Percentiles rank a stretch among this genome's conserved stretches.
Evolutionary conservation across 2,888 invertebrate genomes (phyloP).

Genomic region (Eilema griseolum): DNA sequence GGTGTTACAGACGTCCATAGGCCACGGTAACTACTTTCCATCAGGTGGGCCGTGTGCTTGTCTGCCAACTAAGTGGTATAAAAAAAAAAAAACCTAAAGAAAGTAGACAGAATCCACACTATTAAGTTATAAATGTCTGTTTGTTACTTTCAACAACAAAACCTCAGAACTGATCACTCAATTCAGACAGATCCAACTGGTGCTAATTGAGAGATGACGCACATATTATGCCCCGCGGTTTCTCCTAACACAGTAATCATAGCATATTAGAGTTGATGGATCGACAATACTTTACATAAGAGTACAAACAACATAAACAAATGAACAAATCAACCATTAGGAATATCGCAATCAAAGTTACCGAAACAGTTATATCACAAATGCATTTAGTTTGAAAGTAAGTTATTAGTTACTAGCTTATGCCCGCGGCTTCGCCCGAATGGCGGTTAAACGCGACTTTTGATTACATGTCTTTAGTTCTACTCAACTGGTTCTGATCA

Average conservation of each 20-base stretch:
- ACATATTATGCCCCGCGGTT: background rate
- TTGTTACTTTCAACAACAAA: background rate
- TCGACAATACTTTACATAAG: constrained; percentile 20
- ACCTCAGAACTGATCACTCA: constrained; percentile 1
- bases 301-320: background rate
- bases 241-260: background rate
- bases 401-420: constrained; percentile 24
- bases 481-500: too few species aligned
- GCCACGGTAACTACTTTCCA: too few species aligned
- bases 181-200: background rate
- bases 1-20: too few species aligned
- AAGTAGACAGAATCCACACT: background rate
- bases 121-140: too few species aligned
- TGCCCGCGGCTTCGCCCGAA: too few species aligned
- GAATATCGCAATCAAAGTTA: constrained; percentile 36
- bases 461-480: too few species aligned
- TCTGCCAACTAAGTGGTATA: too few species aligned
- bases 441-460: too few species aligned
- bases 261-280: background rate
- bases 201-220: constrained; percentile 4
- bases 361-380: constrained; percentile 46
- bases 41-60: too few species aligned
- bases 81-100: too few species aligned
- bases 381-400: constrained; percentile 51
- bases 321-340: constrained; percentile 27